Evolutionary conservation across 2,113 vertebrate genomes (phyloP).

Genomic region (Pyrgilauda ruficollis): DNA sequence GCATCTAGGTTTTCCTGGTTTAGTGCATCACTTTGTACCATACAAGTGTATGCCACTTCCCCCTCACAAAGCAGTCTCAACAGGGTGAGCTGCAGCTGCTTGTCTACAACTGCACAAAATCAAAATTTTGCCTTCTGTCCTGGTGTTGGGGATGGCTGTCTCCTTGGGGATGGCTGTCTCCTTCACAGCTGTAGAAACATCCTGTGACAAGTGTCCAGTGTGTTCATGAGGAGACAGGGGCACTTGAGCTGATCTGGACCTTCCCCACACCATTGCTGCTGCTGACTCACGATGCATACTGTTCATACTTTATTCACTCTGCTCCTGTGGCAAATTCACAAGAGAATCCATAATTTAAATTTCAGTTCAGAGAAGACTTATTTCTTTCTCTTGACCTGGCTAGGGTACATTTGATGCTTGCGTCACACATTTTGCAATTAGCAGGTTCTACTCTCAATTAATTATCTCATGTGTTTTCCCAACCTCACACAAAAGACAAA

Average conservation of each 20-base stretch:
- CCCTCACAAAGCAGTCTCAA: not conserved
- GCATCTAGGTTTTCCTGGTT: not conserved
- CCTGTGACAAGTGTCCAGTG: not conserved
- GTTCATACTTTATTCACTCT: not conserved
- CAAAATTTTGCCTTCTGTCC: not conserved
- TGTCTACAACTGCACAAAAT: not conserved
- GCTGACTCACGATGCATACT: rapidly evolving
- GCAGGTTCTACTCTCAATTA: not conserved
- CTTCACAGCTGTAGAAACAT: not conserved
- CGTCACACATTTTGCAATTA: not conserved
- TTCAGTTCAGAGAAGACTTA: not conserved
- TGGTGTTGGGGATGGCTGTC: not conserved
- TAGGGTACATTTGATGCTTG: not conserved
- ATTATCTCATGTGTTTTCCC: not conserved
- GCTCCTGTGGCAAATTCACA: not conserved
- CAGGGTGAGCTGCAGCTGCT: not conserved
- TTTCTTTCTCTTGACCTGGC: not conserved
- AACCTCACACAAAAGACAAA: not conserved
- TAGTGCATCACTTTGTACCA: not conserved
- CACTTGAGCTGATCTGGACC: not conserved
- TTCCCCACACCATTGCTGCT: not conserved
- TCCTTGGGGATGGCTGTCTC: not conserved
- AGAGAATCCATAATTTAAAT: not conserved
- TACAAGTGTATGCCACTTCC: not conserved
- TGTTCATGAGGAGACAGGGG: not conserved